Evolutionary conservation across 2,888 invertebrate species (phyloP).

Genomic region (Rhorus exstirpatorius): DNA sequence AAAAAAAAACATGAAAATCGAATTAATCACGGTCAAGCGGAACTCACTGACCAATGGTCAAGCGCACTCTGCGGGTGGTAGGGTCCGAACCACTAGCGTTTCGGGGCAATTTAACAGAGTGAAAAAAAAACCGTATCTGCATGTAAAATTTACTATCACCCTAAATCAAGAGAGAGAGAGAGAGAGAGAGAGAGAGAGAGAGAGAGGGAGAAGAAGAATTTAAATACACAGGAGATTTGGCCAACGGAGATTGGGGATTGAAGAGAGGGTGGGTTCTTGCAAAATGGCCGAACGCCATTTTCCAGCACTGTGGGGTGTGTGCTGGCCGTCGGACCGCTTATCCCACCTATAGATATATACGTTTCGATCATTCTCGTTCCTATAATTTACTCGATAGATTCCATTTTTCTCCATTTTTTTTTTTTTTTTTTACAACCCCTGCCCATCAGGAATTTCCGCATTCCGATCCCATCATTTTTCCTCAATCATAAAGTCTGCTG

Average conservation of each 20-base stretch:
- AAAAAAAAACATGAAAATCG: slow-evolving; percentile 72
- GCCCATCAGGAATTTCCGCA: too few relatives aligned
- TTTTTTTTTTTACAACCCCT: too few relatives aligned
- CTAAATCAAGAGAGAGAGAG: slow-evolving; percentile 73
- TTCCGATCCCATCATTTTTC: too few relatives aligned
- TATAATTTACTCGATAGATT: not conserved
- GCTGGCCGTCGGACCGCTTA: slow-evolving; percentile 63
- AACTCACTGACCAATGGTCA: slow-evolving; percentile 83
- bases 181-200: slow-evolving; percentile 5
- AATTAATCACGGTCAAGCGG: slow-evolving; percentile 84
- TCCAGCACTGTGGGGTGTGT: slow-evolving; percentile 60
- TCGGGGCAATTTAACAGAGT: slow-evolving; percentile 78
- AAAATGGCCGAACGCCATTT: slow-evolving; percentile 83
- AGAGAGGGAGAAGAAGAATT: not conserved
- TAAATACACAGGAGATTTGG: slow-evolving; percentile 7
- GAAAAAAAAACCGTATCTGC: slow-evolving; percentile 26
- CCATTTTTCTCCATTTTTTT: not conserved
- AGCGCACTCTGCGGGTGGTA: slow-evolving; percentile 80
- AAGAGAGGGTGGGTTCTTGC: slow-evolving; percentile 70
- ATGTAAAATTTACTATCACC: slow-evolving; percentile 28
- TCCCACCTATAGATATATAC: not conserved
- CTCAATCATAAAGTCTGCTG: too few relatives aligned
- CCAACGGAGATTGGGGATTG: slow-evolving; percentile 37
- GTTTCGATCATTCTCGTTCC: not conserved
- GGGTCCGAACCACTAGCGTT: slow-evolving; percentile 74